Conservation (phyloP, 2,888 invertebrate species). For the Phragmatobia fuliginosa region DNA sequence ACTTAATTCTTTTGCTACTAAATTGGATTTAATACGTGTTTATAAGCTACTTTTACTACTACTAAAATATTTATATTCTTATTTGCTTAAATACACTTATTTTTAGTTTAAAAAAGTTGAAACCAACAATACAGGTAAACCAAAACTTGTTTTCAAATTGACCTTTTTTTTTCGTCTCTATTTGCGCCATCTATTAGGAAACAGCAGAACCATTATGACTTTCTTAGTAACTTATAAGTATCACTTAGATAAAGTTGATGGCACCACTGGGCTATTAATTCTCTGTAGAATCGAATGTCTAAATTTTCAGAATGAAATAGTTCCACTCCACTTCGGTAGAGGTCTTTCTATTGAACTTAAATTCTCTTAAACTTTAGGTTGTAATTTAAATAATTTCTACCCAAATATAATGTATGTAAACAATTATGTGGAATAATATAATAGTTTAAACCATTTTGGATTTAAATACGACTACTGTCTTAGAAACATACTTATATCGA, state of each 20-base stretch:
- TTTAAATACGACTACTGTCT: too few species aligned
- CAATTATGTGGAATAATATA: too few species aligned
- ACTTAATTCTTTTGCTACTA: not conserved
- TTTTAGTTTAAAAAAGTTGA: not conserved
- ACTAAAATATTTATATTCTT: not conserved
- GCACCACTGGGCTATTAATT: constrained; percentile 6
- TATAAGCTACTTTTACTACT: not conserved
- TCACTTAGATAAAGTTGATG: not conserved
- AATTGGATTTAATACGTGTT: not conserved
- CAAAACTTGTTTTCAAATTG: not conserved
- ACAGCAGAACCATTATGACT: constrained; percentile 6
- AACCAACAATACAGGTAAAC: not conserved
- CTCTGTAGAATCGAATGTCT: not conserved
- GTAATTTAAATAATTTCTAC: too few species aligned
- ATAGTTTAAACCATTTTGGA: too few species aligned
- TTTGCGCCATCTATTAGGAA: constrained; percentile 45
- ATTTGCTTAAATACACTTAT: not conserved
- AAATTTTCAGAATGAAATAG: not conserved
- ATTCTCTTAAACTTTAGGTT: too few species aligned
- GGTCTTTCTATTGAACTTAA: too few species aligned
- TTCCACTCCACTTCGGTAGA: not conserved
- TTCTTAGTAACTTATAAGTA: not conserved
- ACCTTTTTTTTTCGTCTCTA: not conserved
- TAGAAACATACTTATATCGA: too few species aligned
- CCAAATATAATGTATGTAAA: too few species aligned